Evolutionary conservation across 2,888 invertebrate species (phyloP).

Genomic region (Sipunculus nudus): DNA sequence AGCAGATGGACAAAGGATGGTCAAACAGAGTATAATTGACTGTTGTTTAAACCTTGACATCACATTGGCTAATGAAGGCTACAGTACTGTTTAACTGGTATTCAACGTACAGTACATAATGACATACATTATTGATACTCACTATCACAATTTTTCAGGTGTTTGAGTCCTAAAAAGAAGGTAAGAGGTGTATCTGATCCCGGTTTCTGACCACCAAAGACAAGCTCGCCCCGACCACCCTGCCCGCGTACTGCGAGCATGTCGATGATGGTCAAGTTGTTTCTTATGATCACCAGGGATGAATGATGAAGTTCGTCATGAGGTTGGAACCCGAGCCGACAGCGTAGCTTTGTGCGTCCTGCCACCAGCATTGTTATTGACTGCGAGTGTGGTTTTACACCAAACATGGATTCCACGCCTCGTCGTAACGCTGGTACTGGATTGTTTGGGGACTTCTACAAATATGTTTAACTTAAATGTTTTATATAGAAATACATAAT

Average conservation of each 20-base stretch:
- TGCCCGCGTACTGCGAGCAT: constrained; percentile 83
- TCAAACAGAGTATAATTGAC: no score
- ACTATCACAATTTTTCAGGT: constrained; percentile 73
- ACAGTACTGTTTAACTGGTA: no score
- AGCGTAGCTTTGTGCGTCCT: constrained; percentile 70
- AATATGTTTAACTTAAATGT: not conserved
- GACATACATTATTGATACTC: no score
- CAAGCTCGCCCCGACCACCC: constrained; percentile 86
- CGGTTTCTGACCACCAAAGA: constrained; percentile 86
- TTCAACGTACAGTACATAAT: no score
- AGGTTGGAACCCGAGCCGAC: constrained; percentile 68
- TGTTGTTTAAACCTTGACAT: no score
- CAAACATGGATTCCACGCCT: constrained; percentile 64
- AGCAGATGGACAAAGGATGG: no score
- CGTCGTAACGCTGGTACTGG: constrained; percentile 65
- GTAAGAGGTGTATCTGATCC: constrained; percentile 80
- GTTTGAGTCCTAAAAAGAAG: no score
- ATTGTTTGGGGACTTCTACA: constrained; percentile 44
- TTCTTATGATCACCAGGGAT: constrained; percentile 72
- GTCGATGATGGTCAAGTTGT: constrained; percentile 93
- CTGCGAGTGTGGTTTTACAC: constrained; percentile 68
- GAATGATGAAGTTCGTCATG: constrained; percentile 67
- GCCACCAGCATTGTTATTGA: constrained; percentile 72
- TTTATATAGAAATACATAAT: not conserved
- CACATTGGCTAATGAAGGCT: no score